phyloP scores from a whole-genome alignment of 2,888 invertebrate genomes.

The Tachina lurida region DNA sequence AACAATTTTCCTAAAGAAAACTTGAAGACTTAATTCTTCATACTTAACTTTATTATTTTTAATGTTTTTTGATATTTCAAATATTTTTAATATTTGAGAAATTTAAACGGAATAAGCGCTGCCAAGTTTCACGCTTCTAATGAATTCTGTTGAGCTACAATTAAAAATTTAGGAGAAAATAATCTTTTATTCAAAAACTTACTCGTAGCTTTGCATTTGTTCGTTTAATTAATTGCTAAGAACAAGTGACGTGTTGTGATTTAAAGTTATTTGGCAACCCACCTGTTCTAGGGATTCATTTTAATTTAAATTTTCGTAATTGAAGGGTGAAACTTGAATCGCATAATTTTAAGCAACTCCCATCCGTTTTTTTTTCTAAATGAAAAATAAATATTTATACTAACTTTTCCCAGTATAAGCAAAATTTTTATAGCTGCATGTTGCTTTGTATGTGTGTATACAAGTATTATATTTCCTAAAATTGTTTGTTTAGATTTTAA shows the following conservation, averaged over 20 bases:
- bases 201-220: neutral
- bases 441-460: slow-evolving; percentile 9
- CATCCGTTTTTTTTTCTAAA: slow-evolving; percentile 13
- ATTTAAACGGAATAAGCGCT: no score
- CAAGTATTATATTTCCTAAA: slow-evolving; percentile 2
- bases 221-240: neutral
- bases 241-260: neutral
- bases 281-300: neutral
- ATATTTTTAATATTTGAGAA: no score
- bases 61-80: no score
- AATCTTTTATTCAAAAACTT: neutral
- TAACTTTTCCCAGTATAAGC: slow-evolving; percentile 40
- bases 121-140: neutral
- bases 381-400: slow-evolving; percentile 68
- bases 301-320: neutral
- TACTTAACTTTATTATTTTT: no score
- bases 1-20: no score
- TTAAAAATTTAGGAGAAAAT: neutral
- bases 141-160: neutral
- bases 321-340: neutral
- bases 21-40: no score
- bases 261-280: neutral
- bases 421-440: slow-evolving; percentile 12
- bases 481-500: slow-evolving; percentile 57
- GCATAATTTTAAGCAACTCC: neutral